These are phyloP conservation scores for Speoplatyrhinus poulsoni DNA, from an alignment of 2,113 vertebrate species.

Conservation along the genomic window DNA sequence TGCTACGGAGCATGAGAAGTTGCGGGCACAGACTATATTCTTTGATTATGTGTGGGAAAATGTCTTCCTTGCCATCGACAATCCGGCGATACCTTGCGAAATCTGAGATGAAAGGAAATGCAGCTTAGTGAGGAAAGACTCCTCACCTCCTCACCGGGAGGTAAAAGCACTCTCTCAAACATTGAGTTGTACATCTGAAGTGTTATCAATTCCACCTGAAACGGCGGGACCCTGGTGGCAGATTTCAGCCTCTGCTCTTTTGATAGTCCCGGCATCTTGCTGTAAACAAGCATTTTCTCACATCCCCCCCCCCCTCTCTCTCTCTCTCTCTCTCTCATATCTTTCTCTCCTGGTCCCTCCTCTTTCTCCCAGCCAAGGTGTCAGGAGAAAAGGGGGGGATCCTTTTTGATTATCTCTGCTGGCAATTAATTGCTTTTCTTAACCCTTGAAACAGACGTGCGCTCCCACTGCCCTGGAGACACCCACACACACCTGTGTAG, in stretches of 20 bases:
- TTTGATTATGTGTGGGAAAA: constrained; percentile 64
- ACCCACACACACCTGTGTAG: constrained; percentile 58
- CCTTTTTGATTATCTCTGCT: constrained; percentile 75
- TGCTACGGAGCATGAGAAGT: constrained; percentile 4
- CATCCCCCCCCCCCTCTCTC: constrained; percentile 47
- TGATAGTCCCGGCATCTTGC: constrained; percentile 58
- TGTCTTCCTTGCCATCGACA: constrained; percentile 58
- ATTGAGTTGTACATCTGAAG: constrained; percentile 69
- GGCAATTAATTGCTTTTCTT: constrained; percentile 78
- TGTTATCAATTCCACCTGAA: constrained; percentile 70
- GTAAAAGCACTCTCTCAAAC: constrained; percentile 66
- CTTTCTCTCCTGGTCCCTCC: background rate
- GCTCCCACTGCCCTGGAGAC: constrained; percentile 62
- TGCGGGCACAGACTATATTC: constrained; percentile 29
- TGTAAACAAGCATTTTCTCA: constrained; percentile 70
- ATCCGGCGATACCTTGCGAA: constrained; percentile 67
- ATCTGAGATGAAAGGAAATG: constrained; percentile 70
- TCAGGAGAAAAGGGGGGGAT: constrained; percentile 61
- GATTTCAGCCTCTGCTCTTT: constrained; percentile 51
- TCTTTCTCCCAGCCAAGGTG: constrained; percentile 47
- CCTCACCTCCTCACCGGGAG: constrained; percentile 63
- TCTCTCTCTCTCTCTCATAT: constrained; percentile 17
- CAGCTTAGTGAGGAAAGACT: constrained; percentile 58
- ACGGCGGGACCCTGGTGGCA: constrained; percentile 56
- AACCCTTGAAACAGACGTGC: constrained; percentile 67